A percentile compares a stretch with the other conserved stretches of the same genome.
Conservation (phyloP, 2,888 invertebrate species). For the Xestia c-nigrum region DNA sequence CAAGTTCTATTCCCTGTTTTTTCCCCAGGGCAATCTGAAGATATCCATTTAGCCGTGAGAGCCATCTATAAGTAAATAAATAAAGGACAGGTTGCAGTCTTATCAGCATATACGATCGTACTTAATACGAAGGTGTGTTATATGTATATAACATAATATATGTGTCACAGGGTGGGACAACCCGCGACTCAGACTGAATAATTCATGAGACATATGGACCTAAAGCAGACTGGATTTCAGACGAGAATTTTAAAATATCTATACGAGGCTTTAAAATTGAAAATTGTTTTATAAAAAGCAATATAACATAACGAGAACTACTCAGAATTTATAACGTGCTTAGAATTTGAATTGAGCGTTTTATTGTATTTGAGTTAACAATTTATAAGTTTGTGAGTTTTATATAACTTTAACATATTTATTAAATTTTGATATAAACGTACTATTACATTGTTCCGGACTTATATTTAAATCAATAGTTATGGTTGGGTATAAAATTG, state of each 20-base stretch:
- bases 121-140: conserved; percentile 68
- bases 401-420: neutral
- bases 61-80: conserved; percentile 55
- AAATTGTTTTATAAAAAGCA: conserved; percentile 83
- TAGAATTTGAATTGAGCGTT: conserved; percentile 53
- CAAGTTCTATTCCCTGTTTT: conserved; percentile 45
- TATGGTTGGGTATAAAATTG: neutral
- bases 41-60: conserved; percentile 61
- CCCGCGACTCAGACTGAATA: conserved; percentile 84
- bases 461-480: neutral
- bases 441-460: neutral
- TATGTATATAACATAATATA: conserved; percentile 71
- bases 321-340: conserved; percentile 62
- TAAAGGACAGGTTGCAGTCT: conserved; percentile 67
- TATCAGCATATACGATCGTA: conserved; percentile 56
- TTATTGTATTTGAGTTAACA: neutral
- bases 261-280: conserved; percentile 85
- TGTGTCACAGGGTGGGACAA: conserved; percentile 84
- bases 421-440: neutral
- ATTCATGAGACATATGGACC: conserved; percentile 90
- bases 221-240: conserved; percentile 89
- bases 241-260: conserved; percentile 89
- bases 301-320: conserved; percentile 71
- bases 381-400: neutral
- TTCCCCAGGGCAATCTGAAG: conserved; percentile 62